Base-by-base conservation (phyloP, 30 jellyfish, hydroid and myxozoan species). In the Sanderia malayensis region DNA sequence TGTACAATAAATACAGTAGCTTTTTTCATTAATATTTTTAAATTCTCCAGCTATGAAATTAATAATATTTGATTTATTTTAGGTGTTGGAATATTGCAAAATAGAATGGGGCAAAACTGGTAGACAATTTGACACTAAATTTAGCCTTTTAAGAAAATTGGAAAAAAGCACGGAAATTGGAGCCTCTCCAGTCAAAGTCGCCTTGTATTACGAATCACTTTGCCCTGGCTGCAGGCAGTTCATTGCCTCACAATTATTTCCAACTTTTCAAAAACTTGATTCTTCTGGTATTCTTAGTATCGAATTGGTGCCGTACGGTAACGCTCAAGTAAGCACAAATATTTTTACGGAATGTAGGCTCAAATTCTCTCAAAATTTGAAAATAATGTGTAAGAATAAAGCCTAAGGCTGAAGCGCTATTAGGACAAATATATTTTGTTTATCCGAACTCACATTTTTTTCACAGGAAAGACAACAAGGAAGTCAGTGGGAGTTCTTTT, bases 271-370 rank as follows among this genome's bases (percentile, higher is more conserved):
- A 61, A 74, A 73, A 57, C 64, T 88, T 69, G 46, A 69, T 21
- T 71, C 72, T 2, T 46, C 92, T 18, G 97, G 97, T 2, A 68
- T 88, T 46, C 66, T 88, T 6, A 67, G 81, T 23, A 67, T 88
- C 15, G 94, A 88, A 41, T 55, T 88, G 24, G 95, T 88, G 4
- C 97, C 97, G 4, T 88, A 79, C 57, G 97, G 97, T 19, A 88
- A 88, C 81, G 95, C 97, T 27, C 37, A 70, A 80, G 95, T 83
- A 26, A 6, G 68, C 31, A 4, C 10, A n/a, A 4, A 6, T 41
- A 8, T 41, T 6, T 15, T 15, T 41, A 6, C 15, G 8, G 8
- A 41, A 6, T 6, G 15, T 8, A 41, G 55, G 8, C 55, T 41
- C 15, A 6, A 8, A 6, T 8, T 8, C 9, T 15, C 10, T 7